These are phyloP conservation scores for Aricia artaxerxes DNA, from an alignment of 2,888 invertebrate species.

Conservation along the genomic window DNA sequence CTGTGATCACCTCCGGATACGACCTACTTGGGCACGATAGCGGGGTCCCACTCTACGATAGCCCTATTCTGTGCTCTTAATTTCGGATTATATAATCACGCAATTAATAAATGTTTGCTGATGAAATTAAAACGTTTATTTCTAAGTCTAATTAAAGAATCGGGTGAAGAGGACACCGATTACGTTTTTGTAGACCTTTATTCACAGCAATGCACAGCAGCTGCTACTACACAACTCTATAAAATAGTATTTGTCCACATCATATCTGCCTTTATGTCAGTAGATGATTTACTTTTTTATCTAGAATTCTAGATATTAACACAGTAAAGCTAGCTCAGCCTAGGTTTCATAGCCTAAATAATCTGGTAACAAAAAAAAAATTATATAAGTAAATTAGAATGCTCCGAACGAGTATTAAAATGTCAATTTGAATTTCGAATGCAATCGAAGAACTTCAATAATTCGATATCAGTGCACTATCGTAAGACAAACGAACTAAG, in stretches of 20 bases:
- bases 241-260: no score
- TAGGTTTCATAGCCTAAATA: background rate
- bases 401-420: background rate
- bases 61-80: background rate
- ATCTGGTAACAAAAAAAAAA: background rate
- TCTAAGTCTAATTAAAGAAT: background rate
- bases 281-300: background rate
- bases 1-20: slow-evolving; percentile 66
- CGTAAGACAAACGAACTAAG: slow-evolving; percentile 10
- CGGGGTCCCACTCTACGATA: slow-evolving; percentile 8
- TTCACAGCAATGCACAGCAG: no score
- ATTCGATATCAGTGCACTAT: slow-evolving; percentile 10
- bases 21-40: slow-evolving; percentile 56
- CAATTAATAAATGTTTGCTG: background rate
- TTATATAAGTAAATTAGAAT: background rate
- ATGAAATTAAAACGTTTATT: background rate
- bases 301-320: background rate
- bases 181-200: background rate
- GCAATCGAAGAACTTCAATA: slow-evolving; percentile 11
- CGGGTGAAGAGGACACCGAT: background rate
- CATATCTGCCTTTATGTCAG: no score
- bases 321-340: background rate
- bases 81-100: slow-evolving; percentile 9
- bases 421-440: slow-evolving; percentile 16
- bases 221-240: no score